A percentile compares a stretch with the other conserved stretches of the same genome.
Conservation (phyloP, 1,140 invertebrate species). For the Ditylenchus dipsaci region DNA sequence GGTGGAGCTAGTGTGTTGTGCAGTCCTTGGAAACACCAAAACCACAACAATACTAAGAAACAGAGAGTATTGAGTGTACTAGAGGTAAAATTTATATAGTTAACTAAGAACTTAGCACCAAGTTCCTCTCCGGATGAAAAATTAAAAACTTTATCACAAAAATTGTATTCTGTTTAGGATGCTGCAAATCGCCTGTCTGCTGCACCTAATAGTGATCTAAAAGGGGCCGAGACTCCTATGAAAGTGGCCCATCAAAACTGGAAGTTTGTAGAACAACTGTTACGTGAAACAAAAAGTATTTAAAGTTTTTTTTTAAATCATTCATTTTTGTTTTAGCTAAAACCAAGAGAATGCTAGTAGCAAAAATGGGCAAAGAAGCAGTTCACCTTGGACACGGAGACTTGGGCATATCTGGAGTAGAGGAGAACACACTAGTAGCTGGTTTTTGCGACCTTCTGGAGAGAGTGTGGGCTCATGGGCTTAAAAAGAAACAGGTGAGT, state of each 20-base stretch:
- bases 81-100: constrained; percentile 4
- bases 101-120: neutral
- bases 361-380: constrained; percentile 94
- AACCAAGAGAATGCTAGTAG: constrained; percentile 92
- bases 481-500: constrained; percentile 79
- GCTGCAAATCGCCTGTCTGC: neutral
- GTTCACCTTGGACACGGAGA: constrained; percentile 72
- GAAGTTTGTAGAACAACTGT: constrained; percentile 91
- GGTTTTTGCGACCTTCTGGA: constrained; percentile 94
- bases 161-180: constrained; percentile 3
- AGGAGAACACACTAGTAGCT: constrained; percentile 95
- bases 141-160: too few relatives aligned
- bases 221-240: constrained; percentile 32
- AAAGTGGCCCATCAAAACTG: constrained; percentile 88
- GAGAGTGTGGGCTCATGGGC: constrained; percentile 92
- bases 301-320: constrained; percentile 61
- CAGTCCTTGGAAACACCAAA: constrained; percentile 46
- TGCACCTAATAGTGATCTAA: neutral
- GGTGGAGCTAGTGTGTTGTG: constrained; percentile 13
- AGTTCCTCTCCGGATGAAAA: too few relatives aligned
- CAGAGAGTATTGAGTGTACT: constrained; percentile 2
- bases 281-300: constrained; percentile 70
- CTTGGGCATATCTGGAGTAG: constrained; percentile 68
- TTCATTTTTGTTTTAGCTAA: constrained; percentile 38
- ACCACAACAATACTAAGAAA: neutral